Conservation (phyloP, 2,113 vertebrate species). For the Gracilinanus agilis region DNA sequence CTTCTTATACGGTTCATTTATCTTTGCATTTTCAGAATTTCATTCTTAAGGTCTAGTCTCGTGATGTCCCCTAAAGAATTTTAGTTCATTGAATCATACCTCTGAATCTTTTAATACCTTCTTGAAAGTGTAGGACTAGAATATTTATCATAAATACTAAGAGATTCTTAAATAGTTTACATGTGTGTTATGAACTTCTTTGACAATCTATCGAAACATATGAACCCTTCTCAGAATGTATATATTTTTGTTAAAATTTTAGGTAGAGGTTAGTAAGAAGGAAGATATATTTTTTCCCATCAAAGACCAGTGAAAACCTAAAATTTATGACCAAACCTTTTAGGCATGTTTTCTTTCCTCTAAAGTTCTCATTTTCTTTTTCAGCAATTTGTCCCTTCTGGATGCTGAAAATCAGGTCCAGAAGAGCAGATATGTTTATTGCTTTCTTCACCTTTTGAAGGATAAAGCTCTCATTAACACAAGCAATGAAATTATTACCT, state of each 20-base stretch:
- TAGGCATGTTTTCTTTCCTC: neutral
- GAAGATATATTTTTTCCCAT: neutral
- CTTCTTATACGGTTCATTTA: neutral
- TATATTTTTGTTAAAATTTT: too few species aligned
- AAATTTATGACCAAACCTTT: neutral
- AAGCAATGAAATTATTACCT: neutral
- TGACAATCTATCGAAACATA: neutral
- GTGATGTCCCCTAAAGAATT: neutral
- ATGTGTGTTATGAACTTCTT: neutral
- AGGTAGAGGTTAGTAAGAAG: neutral
- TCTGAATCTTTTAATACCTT: neutral
- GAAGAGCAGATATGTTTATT: neutral
- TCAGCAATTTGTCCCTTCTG: neutral
- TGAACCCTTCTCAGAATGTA: neutral
- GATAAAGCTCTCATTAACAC: neutral
- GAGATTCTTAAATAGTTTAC: neutral
- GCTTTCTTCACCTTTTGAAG: neutral
- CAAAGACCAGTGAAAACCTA: neutral
- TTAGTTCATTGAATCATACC: neutral
- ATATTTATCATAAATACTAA: neutral
- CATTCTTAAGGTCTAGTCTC: neutral
- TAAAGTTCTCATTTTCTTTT: neutral
- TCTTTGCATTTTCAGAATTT: neutral
- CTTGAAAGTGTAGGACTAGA: neutral
- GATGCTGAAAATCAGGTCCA: neutral